Conservation (phyloP, 2,113 vertebrate species). For the Ceratotherium simum region DNA sequence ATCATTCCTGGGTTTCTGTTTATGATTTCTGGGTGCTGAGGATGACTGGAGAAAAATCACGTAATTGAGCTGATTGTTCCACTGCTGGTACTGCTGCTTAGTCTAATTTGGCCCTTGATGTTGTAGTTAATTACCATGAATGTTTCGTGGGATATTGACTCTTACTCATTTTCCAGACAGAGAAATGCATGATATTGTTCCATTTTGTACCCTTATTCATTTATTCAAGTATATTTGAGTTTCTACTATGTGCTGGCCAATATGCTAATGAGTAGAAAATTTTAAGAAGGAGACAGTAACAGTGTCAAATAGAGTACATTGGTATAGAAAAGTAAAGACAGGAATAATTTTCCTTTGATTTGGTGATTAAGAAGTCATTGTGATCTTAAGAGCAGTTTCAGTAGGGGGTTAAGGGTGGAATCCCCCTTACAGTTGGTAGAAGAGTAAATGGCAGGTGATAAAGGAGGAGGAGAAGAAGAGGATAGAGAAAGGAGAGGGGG, state of each 20-base stretch:
- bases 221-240: slow-evolving; percentile 6
- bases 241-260: neutral
- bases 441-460: neutral
- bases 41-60: slow-evolving; percentile 13
- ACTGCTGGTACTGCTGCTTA: neutral
- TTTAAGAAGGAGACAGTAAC: neutral
- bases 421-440: neutral
- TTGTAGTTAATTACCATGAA: slow-evolving; percentile 7
- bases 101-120: slow-evolving; percentile 16
- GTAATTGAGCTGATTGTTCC: slow-evolving; percentile 7
- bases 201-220: slow-evolving; percentile 16
- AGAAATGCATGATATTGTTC: neutral
- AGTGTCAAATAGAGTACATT: neutral
- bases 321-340: slow-evolving; percentile 12
- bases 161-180: neutral
- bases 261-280: neutral
- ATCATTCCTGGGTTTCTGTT: neutral
- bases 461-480: neutral
- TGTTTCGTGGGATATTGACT: slow-evolving; percentile 3
- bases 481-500: neutral
- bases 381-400: neutral
- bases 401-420: neutral
- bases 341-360: neutral
- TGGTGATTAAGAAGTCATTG: neutral
- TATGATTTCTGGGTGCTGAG: slow-evolving; percentile 4